Conservation (phyloP, 2,113 vertebrate genomes). For the Glaucomys volans region DNA sequence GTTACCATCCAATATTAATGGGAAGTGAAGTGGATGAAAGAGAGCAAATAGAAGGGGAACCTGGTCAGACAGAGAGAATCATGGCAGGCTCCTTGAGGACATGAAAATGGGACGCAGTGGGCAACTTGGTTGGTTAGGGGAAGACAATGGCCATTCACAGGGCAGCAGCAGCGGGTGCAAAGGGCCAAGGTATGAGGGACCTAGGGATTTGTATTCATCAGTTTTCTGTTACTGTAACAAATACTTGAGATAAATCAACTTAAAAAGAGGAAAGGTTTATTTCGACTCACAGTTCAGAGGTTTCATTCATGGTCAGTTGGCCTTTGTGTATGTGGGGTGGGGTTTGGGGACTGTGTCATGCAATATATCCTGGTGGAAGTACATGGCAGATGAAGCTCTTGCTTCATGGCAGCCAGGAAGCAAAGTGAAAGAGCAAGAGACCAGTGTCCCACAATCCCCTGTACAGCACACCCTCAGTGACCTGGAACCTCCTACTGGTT, state of each 20-base stretch:
- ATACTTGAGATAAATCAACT: neutral
- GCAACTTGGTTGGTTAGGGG: neutral
- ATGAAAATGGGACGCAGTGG: neutral
- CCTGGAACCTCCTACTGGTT: too few relatives aligned
- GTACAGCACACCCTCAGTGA: too few relatives aligned
- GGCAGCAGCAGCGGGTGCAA: neutral
- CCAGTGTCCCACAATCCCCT: neutral
- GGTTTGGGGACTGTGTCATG: rapidly evolving
- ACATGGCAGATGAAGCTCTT: neutral
- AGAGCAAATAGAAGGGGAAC: neutral
- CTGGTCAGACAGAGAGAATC: neutral
- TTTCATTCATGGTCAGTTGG: neutral
- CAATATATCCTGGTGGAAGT: neutral
- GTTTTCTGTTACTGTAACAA: neutral
- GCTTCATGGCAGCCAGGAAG: too few relatives aligned
- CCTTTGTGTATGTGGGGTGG: too few relatives aligned
- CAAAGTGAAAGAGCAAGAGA: neutral
- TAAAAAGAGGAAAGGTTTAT: neutral
- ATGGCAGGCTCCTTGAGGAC: neutral
- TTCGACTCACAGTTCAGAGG: neutral
- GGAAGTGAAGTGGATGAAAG: neutral
- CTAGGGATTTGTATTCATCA: neutral
- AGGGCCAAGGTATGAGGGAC: neutral
- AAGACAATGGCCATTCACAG: rapidly evolving
- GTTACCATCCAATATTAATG: neutral